Percentiles rank a stretch among this genome's conserved stretches.
phyloP scores from a whole-genome alignment of 2,888 invertebrate genomes.

The Volucella inflata region DNA sequence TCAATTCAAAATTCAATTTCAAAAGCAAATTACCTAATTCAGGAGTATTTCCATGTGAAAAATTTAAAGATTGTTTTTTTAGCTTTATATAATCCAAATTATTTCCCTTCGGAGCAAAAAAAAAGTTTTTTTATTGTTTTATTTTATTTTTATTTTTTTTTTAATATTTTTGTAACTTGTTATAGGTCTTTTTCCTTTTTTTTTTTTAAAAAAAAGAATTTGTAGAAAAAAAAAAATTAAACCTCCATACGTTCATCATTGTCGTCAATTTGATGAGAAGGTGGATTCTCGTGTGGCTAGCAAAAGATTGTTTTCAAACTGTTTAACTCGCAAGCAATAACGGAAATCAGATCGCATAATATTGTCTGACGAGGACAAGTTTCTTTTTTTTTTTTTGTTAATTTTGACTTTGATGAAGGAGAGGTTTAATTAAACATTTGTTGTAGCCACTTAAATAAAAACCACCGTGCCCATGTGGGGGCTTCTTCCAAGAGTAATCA shows the following conservation, averaged over 20 bases:
- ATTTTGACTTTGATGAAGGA: background rate
- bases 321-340: constrained; percentile 61
- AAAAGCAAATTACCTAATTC: background rate
- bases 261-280: background rate
- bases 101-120: constrained; percentile 69
- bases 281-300: constrained; percentile 45
- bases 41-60: background rate
- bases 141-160: constrained; percentile 9
- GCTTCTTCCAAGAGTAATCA: constrained; percentile 8
- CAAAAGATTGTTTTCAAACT: constrained; percentile 13
- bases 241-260: constrained; percentile 35
- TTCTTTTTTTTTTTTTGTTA: constrained; percentile 24
- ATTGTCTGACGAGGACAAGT: constrained; percentile 48
- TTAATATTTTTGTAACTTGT: constrained; percentile 2
- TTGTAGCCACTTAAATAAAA: no score
- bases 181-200: constrained; percentile 12
- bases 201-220: constrained; percentile 64
- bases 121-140: constrained; percentile 17
- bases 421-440: no score
- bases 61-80: background rate
- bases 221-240: constrained; percentile 54
- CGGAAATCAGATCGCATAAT: constrained; percentile 65
- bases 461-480: no score
- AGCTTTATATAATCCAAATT: constrained; percentile 11
- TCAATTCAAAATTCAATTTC: constrained; percentile 14